phyloP scores from a whole-genome alignment of 2,888 invertebrate species.

The Mythimna albipuncta region DNA sequence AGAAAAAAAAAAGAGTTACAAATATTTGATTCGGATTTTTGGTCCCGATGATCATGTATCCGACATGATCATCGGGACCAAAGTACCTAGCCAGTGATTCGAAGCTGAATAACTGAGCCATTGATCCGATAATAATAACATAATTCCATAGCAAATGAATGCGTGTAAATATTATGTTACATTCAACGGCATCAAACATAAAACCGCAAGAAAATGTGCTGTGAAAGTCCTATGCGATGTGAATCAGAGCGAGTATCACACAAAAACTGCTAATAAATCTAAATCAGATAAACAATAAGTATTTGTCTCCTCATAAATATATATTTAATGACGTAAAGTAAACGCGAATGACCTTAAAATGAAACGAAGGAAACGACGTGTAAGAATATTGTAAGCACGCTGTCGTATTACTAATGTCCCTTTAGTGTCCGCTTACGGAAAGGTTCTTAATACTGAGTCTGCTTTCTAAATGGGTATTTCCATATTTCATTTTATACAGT shows the following conservation, averaged over 20 bases:
- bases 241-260: conserved; percentile 53
- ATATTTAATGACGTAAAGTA: conserved; percentile 32
- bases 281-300: conserved; percentile 23
- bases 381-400: conserved; percentile 59
- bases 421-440: conserved; percentile 22
- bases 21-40: no score
- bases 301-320: conserved; percentile 20
- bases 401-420: conserved; percentile 34
- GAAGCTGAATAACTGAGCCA: conserved; percentile 7
- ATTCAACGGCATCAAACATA: conserved; percentile 37
- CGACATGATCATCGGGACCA: not conserved
- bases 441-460: conserved; percentile 51
- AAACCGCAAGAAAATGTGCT: conserved; percentile 43
- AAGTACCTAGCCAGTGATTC: not conserved
- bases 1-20: no score
- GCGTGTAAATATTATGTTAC: conserved; percentile 33
- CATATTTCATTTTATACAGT: conserved; percentile 7
- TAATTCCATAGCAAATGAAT: conserved; percentile 25
- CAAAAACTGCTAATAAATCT: conserved; percentile 34
- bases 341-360: conserved; percentile 58
- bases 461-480: conserved; percentile 1
- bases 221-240: conserved; percentile 48
- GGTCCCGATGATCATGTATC: no score
- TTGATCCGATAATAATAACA: conserved; percentile 11
- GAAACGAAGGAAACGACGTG: conserved; percentile 57